These are phyloP conservation scores for Slavum lentiscoides DNA, from an alignment of 2,888 invertebrate genomes.

Conservation along the genomic window DNA sequence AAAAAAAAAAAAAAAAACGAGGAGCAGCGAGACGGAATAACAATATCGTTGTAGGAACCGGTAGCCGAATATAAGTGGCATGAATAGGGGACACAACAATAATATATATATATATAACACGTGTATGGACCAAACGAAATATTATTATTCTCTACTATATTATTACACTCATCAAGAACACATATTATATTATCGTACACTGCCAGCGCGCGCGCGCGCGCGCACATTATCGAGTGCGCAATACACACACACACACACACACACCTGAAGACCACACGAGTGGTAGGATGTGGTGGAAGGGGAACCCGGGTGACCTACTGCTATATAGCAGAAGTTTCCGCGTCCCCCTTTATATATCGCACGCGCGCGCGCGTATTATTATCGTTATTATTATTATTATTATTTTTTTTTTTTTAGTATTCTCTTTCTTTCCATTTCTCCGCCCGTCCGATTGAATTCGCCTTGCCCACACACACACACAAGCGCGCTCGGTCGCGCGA, in stretches of 20 bases:
- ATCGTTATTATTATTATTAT: neutral
- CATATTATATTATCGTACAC: neutral
- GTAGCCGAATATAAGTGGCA: no score
- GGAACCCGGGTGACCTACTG: slow-evolving; percentile 51
- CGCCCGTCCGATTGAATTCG: slow-evolving; percentile 42
- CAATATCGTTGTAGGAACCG: no score
- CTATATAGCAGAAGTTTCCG: slow-evolving; percentile 23
- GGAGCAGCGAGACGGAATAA: no score
- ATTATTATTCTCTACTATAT: no score
- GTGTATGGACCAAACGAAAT: neutral
- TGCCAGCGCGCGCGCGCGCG: no score
- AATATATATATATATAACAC: neutral
- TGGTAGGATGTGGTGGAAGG: no score
- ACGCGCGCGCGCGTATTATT: neutral
- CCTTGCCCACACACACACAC: slow-evolving; percentile 28
- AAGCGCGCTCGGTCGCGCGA: neutral
- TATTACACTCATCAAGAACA: slow-evolving; percentile 1
- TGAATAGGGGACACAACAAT: neutral
- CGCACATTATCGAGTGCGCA: no score
- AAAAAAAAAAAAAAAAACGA: no score
- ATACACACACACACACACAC: no score
- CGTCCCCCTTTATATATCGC: slow-evolving; percentile 36
- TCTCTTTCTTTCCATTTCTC: slow-evolving; percentile 34
- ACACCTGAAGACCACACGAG: no score
- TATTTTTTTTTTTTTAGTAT: neutral